Evolutionary conservation across 2,797 vertebrate genomes (phyloP).

Genomic region (Lepilemur ruficaudatus): DNA sequence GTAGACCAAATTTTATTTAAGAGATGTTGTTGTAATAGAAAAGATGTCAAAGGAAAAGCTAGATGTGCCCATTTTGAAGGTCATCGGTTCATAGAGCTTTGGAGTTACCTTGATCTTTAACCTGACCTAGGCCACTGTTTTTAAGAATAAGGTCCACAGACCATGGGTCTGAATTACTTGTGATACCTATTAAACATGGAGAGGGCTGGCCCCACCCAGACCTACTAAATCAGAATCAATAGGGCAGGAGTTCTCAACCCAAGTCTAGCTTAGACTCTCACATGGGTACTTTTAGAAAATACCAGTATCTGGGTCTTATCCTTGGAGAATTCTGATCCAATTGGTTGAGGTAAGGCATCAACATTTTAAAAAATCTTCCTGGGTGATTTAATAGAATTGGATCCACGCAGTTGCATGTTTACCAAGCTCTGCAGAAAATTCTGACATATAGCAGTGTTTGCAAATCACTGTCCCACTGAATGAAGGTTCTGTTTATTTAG

Average conservation of each 20-base stretch:
- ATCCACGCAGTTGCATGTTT: not conserved
- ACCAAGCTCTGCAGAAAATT: not conserved
- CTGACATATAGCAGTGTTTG: not conserved
- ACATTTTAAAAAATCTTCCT: not conserved
- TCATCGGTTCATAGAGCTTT: not conserved
- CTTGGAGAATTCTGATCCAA: not conserved
- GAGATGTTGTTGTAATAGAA: not conserved
- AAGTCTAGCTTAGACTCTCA: not conserved
- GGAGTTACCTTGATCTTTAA: not conserved
- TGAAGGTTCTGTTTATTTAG: conserved; percentile 9
- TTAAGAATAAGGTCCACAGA: not conserved
- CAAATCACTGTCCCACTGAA: not conserved
- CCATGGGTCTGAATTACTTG: not conserved
- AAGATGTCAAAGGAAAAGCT: not conserved
- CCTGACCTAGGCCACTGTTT: not conserved
- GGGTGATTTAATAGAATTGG: not conserved
- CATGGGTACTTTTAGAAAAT: not conserved
- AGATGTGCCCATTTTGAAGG: not conserved
- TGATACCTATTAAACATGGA: not conserved
- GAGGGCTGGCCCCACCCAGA: not conserved
- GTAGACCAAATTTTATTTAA: not conserved
- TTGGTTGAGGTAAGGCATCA: not conserved
- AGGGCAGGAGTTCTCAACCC: not conserved
- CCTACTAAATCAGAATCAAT: not conserved
- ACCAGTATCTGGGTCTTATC: not conserved